Evolutionary conservation across 2,797 vertebrate species (phyloP), one percentile per base, ranked within the genome.

Genomic region (Cottoperca gobio): DNA sequence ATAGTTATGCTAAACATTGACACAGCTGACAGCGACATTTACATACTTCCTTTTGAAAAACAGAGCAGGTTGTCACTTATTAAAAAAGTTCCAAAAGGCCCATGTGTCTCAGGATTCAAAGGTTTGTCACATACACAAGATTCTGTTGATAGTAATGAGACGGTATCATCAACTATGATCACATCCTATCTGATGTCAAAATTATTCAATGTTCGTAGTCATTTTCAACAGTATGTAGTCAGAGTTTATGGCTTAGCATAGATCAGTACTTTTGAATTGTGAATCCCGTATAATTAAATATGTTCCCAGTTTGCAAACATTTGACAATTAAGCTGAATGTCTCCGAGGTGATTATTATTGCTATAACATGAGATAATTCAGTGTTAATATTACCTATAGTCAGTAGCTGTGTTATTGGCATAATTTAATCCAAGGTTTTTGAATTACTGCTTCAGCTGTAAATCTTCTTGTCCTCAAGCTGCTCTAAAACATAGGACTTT

Each of bases 361-460:
- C 16, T 52, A 37, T 3, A 72, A 50, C 23, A 53, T 16, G 8
- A 58, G 31, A 55, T 50, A 59, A 66, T 69, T 57, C 9, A 14
- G 9, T 39, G 58, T 60, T 64, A 42, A 37, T 63, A 9, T 69
- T 63, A 35, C 28, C 37, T 57, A 46, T 31, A 55, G 50, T 70
- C 23, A 39, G 49, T 24, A 13, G 37, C 21, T 60, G 52, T 60
- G 23, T 59, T 70, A 66, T 68, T 70, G 37, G 59, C 33, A 57
- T 77, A 46, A 82, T 86, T 72, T 75, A 37, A 79, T 78, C 17
- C 11, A 6, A 35, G n/a, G 13, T 66, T 66, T 62, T 81, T 81
- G 69, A 73, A 83, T 77, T 81, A 73, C 70, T 37, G 21, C n/a
- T 19, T 49, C 26, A 46, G 55, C 49, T 54, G 42, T 40, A 35